Percentiles rank a stretch among this genome's conserved stretches.
phyloP scores from a whole-genome alignment of 2,888 invertebrate species.

The Arrhopalites spinosus region DNA sequence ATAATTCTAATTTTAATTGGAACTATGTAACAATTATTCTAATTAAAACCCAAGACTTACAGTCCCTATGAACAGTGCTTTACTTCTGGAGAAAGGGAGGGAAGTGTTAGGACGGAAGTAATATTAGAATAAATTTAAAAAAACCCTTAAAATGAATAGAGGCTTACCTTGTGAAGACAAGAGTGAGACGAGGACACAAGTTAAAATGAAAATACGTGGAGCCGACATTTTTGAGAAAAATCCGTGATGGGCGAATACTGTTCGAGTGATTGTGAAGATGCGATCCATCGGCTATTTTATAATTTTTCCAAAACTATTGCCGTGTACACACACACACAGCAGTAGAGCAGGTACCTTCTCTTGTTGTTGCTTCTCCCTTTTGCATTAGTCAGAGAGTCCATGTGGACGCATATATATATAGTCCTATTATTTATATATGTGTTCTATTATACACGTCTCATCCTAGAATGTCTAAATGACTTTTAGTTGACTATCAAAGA shows the following conservation, averaged over 20 bases:
- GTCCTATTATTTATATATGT: no score
- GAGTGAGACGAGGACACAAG: constrained; percentile 10
- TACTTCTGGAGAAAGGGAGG: background rate
- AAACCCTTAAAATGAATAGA: background rate
- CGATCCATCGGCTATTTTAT: constrained; percentile 37
- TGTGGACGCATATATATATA: no score
- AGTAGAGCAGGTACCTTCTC: constrained; percentile 16
- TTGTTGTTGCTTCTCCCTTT: background rate
- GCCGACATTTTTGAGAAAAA: constrained; percentile 19
- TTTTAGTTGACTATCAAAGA: no score
- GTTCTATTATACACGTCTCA: no score
- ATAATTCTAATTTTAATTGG: no score
- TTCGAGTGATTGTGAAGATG: constrained; percentile 36
- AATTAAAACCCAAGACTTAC: no score
- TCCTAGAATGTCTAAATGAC: no score
- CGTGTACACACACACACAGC: no score
- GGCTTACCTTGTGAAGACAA: constrained; percentile 19
- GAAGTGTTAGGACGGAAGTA: background rate
- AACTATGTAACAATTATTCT: no score
- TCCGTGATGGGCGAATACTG: background rate
- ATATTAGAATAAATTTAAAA: no score
- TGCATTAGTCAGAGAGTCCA: no score
- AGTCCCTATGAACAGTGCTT: no score
- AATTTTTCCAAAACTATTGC: constrained; percentile 30
- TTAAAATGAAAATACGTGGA: constrained; percentile 6